Base-by-base conservation (phyloP, 2,888 invertebrate genomes). In the Cryptosula pallasiana region DNA sequence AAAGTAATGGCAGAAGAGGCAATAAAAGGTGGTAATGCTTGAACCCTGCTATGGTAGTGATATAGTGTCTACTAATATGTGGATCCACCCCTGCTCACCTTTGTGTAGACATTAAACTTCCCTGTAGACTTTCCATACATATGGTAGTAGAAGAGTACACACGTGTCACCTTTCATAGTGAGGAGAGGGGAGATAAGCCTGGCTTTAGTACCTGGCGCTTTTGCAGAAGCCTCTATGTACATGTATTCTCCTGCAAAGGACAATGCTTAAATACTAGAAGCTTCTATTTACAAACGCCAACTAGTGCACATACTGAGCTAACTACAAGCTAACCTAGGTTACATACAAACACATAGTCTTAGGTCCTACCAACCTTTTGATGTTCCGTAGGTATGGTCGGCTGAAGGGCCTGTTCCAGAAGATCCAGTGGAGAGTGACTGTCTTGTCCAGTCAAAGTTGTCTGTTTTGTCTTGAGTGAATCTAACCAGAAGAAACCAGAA, bases 61-160 rank as follows among this genome's bases (percentile, higher is more conserved):
- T n/a, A n/a, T n/a, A n/a, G n/a, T n/a, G n/a, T n/a, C n/a, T n/a
- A n/a, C n/a, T n/a, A n/a, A n/a, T n/a, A n/a, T n/a, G n/a, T n/a
- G n/a, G n/a, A n/a, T n/a, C n/a, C n/a, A n/a, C n/a, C n/a, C n/a
- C n/a, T n/a, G n/a, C n/a, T n/a, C n/a, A 73, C 72, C 25, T 72
- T 71, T 55, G 78, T 77, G 69, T 79, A 81, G 27, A 83, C 77
- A 35, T 78, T 78, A 16, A 83, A 75, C 27, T 77, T 76, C 1
- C 83, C 83, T 34, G 81, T 79, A 72, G 76, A 77, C 71, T 71
- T 73, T 0, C 83, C 83, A 74, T 78, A 80, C 82, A 83, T 82
- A 73, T 81, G 79, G 73, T 82, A 83, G 80, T 80, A 83, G 77
- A 83, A 82, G 34, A 76, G 76, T 55, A 83, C 76, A 74, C 83